Evolutionary conservation across 1,140 invertebrate species (phyloP).

Genomic region (Epicauta chinensis): DNA sequence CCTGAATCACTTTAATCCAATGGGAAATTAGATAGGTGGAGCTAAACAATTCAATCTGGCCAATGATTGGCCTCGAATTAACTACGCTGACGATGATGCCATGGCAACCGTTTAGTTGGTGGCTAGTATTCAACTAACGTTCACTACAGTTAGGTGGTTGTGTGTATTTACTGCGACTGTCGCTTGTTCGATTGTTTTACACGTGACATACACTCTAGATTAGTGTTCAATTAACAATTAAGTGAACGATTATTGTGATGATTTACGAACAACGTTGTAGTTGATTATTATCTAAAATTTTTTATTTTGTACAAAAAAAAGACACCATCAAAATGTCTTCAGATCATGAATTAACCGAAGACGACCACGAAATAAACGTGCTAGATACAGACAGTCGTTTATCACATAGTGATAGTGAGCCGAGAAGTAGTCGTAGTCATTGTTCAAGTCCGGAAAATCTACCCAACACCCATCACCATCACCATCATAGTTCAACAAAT

Average conservation of each 20-base stretch:
- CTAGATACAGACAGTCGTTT: slow-evolving; percentile 49
- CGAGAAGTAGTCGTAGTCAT: slow-evolving; percentile 43
- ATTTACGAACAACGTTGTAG: background rate
- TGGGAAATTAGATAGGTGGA: slow-evolving; percentile 37
- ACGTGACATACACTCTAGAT: background rate
- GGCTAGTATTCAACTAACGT: slow-evolving; percentile 32
- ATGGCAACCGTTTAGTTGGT: slow-evolving; percentile 39
- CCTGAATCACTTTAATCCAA: slow-evolving; percentile 43
- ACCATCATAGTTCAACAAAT: slow-evolving; percentile 37
- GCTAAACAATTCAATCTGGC: slow-evolving; percentile 33
- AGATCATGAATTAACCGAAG: slow-evolving; percentile 40
- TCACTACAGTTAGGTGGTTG: slow-evolving; percentile 19
- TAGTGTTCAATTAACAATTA: background rate
- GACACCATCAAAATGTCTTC: slow-evolving; percentile 37
- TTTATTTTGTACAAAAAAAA: background rate
- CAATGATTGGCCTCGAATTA: slow-evolving; percentile 37
- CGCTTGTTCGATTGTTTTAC: slow-evolving; percentile 5
- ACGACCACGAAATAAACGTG: slow-evolving; percentile 44
- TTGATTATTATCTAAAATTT: too few species aligned
- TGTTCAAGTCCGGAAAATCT: slow-evolving; percentile 46
- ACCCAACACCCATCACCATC: slow-evolving; percentile 25
- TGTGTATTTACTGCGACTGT: background rate
- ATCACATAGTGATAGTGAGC: slow-evolving; percentile 47
- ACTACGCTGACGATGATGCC: slow-evolving; percentile 36
- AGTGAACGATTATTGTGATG: background rate